These are phyloP conservation scores for Drosophila stalkeri DNA, from an alignment of 2,888 invertebrate species.

Conservation along the genomic window DNA sequence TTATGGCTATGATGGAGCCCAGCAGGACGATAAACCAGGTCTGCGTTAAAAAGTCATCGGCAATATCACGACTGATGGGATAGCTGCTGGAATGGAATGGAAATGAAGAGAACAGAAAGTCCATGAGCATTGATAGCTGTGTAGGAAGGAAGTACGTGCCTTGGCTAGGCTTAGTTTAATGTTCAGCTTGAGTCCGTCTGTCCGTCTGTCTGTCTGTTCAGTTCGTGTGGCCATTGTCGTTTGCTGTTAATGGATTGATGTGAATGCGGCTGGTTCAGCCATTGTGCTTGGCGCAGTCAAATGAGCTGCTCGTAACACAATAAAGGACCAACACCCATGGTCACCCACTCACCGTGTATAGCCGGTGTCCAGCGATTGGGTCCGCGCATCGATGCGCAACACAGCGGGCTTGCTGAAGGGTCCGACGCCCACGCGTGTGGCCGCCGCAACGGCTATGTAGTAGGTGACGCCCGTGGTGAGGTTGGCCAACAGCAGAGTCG, in stretches of 20 bases:
- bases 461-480: conserved; percentile 93
- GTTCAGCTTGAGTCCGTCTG: conserved; percentile 25
- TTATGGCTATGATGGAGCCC: conserved; percentile 93
- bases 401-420: conserved; percentile 91
- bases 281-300: conserved; percentile 73
- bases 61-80: conserved; percentile 86
- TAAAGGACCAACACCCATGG: conserved; percentile 16
- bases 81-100: conserved; percentile 82
- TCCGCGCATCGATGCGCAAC: conserved; percentile 87
- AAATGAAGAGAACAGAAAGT: conserved; percentile 37
- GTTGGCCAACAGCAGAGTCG: conserved; percentile 91
- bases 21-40: conserved; percentile 96
- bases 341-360: conserved; percentile 79
- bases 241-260: conserved; percentile 81
- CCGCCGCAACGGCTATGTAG: conserved; percentile 93
- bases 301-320: conserved; percentile 65
- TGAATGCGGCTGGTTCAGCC: conserved; percentile 43
- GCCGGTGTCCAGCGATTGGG: conserved; percentile 86
- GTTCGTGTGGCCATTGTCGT: conserved; percentile 69
- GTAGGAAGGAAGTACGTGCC: conserved; percentile 65
- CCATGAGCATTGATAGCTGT: conserved; percentile 48
- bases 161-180: conserved; percentile 73
- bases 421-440: conserved; percentile 92
- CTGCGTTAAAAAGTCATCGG: conserved; percentile 92
- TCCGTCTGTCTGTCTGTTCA: conserved; percentile 11